A percentile compares a stretch with the other conserved stretches of the same genome.
These are phyloP conservation scores for Phragmatobia fuliginosa DNA, from an alignment of 2,888 invertebrate genomes.

Conservation along the genomic window DNA sequence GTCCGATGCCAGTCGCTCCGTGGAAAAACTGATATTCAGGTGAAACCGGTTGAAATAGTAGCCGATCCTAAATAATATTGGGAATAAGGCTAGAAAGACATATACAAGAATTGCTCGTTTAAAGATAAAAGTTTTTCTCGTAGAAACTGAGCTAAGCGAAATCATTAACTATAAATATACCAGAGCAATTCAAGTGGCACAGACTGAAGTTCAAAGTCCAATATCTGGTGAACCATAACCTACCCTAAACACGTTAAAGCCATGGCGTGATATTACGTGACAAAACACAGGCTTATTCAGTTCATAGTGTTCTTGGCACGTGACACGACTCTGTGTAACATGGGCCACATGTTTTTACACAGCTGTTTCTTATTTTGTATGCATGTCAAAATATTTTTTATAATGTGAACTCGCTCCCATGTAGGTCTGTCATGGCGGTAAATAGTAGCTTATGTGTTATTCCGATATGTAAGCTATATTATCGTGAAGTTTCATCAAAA, in stretches of 20 bases:
- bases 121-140: too few species aligned
- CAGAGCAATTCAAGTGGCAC: not conserved
- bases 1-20: too few species aligned
- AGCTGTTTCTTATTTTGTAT: not conserved
- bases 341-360: not conserved
- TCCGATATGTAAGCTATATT: too few species aligned
- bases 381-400: not conserved
- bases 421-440: too few species aligned
- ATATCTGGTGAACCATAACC: slow-evolving; percentile 24
- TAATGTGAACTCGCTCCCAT: too few species aligned
- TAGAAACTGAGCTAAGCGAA: not conserved
- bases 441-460: too few species aligned
- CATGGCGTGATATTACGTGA: slow-evolving; percentile 12
- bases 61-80: too few species aligned
- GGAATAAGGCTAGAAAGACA: too few species aligned
- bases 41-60: too few species aligned
- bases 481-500: too few species aligned
- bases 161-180: not conserved
- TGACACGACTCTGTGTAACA: not conserved
- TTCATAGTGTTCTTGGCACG: slow-evolving; percentile 3
- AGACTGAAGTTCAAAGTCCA: not conserved
- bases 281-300: slow-evolving; percentile 2
- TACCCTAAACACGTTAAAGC: slow-evolving; percentile 29
- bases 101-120: too few species aligned
- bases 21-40: too few species aligned